Percentiles rank a stretch among this genome's conserved stretches.
phyloP scores from a whole-genome alignment of 2,797 vertebrate species.

The Peromyscus eremicus region DNA sequence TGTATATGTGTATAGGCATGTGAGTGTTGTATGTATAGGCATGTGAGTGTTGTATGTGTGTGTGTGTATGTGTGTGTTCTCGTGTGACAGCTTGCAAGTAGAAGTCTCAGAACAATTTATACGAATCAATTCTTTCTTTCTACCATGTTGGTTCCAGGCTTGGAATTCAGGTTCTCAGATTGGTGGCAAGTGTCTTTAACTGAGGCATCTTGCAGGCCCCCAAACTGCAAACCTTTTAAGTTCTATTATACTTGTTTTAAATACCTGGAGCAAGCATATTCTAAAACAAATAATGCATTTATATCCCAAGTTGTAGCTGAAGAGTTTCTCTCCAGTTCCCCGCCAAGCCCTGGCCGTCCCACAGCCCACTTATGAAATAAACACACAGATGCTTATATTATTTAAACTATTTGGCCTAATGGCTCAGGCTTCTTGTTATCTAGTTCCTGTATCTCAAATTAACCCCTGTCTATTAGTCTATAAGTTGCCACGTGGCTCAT shows the following conservation, averaged over 20 bases:
- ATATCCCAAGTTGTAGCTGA: neutral
- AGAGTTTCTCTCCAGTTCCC: too few relatives aligned
- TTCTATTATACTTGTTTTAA: neutral
- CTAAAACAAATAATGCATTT: neutral
- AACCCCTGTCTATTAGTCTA: too few relatives aligned
- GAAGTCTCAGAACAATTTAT: neutral
- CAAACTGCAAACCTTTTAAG: neutral
- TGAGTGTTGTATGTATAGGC: neutral
- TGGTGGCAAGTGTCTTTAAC: neutral
- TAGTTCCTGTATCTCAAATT: too few relatives aligned
- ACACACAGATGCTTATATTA: too few relatives aligned
- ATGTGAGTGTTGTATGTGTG: too few relatives aligned
- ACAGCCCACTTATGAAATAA: too few relatives aligned
- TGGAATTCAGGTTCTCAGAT: neutral
- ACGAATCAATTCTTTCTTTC: neutral
- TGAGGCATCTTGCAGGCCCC: neutral
- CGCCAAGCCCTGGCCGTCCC: too few relatives aligned
- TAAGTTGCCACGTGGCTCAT: too few relatives aligned
- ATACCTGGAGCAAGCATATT: neutral
- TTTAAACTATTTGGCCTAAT: too few relatives aligned
- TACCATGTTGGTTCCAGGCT: neutral
- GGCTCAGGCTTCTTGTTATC: too few relatives aligned
- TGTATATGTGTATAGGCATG: neutral
- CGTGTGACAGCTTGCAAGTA: neutral
- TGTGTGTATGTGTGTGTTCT: neutral